Percentiles rank a stretch among this genome's conserved stretches.
phyloP scores from a whole-genome alignment of 2,113 vertebrate genomes.

The Equus quagga region DNA sequence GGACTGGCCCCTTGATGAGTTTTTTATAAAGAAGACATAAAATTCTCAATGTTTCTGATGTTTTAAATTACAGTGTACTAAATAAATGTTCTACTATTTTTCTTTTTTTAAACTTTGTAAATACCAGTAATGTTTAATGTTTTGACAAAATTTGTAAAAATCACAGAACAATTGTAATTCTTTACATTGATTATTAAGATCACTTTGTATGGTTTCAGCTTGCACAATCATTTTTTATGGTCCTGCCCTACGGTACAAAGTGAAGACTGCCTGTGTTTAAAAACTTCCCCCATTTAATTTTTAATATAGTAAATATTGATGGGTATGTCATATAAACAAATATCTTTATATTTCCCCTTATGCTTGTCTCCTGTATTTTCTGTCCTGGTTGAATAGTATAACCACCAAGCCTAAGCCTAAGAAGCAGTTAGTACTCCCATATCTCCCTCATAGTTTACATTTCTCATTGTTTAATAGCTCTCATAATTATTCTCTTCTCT shows the following conservation, averaged over 20 bases:
- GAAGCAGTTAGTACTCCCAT: not conserved
- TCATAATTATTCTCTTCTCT: not conserved
- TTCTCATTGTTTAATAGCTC: not conserved
- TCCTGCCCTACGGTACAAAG: not conserved
- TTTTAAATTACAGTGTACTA: conserved; percentile 38
- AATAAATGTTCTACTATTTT: not conserved
- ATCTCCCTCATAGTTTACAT: not conserved
- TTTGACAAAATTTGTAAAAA: conserved; percentile 5
- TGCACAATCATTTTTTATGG: not conserved
- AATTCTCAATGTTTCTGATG: not conserved
- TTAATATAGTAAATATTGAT: not conserved
- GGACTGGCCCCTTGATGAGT: not conserved
- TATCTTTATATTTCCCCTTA: conserved; percentile 17
- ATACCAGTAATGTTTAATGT: not conserved
- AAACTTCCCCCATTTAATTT: not conserved
- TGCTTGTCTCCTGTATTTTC: not conserved
- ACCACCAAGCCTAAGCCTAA: not conserved
- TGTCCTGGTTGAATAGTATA: not conserved
- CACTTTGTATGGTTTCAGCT: not conserved
- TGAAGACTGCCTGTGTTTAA: not conserved
- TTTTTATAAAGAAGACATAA: not conserved
- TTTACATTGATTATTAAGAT: not conserved
- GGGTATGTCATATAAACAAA: not conserved
- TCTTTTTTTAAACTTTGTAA: not conserved
- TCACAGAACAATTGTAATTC: not conserved